Evolutionary conservation across 2,888 invertebrate genomes (phyloP), one percentile per base, ranked within the genome.

Genomic region (Dione vanillae): DNA sequence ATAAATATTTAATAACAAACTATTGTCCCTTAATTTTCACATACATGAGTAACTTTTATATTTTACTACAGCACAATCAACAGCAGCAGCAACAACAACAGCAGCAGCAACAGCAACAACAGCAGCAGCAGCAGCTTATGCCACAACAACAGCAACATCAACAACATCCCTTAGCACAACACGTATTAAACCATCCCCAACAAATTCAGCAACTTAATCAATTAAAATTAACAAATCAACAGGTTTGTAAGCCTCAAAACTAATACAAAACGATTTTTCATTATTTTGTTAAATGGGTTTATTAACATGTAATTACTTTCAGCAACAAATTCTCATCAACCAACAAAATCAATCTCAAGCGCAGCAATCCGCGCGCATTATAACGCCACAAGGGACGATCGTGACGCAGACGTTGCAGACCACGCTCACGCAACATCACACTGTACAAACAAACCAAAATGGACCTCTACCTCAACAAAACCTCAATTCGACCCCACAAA

Each of bases 341-440:
- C 89, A 90, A 78, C 89, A 88, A 77, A 88, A 81, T 65, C 84
- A 83, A 73, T 61, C 80, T 0, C 85, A 83, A 62, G 62, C 74
- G 8, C 83, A 83, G 64, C 82, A 82, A 72, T 54, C 86, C 0
- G 81, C 90, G 9, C 85, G 92, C 49, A 85, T 92, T 65, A 89
- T 92, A 65, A 92, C 91, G 12, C 89, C 85, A 8, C 92, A 92
- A 76, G 93, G 93, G 47, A 91, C 92, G 14, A 91, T 92, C 73
- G 89, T 92, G 3, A 88, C 90, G 1, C 91, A 90, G 77, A 85
- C 80, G 69, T 52, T 87, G 69, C 82, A 83, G 58, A 77, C 84
- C 9, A 83, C 86, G 69, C 77, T 89, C 73, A 70, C 84, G 40
- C 75, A 83, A 41, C 88, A 86, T 64, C 86, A 87, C 64, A 82